Evolutionary conservation across 2,113 vertebrate genomes (phyloP).

Genomic region (human (Homo sapiens)): GRCh38 chrX:108027501-108028000

Average conservation of each 20-base stretch:
- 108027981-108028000: neutral
- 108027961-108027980: neutral
- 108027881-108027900: neutral
- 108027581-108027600: neutral
- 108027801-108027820: neutral
- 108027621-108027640: neutral
- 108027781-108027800: neutral
- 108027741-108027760: conserved; percentile 20
- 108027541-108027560: conserved; percentile 19
- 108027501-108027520: neutral
- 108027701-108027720: neutral
- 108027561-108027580: neutral
- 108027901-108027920: neutral
- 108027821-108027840: neutral
- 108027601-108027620: neutral
- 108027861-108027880: neutral
- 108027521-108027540: neutral
- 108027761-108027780: neutral
- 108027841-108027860: neutral
- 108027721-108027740: neutral
- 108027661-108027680: neutral
- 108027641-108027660: neutral
- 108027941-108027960: neutral
- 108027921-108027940: neutral
- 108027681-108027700: neutral